Conservation (phyloP, 1,140 invertebrate species). For the Adelges cooleyi region DNA sequence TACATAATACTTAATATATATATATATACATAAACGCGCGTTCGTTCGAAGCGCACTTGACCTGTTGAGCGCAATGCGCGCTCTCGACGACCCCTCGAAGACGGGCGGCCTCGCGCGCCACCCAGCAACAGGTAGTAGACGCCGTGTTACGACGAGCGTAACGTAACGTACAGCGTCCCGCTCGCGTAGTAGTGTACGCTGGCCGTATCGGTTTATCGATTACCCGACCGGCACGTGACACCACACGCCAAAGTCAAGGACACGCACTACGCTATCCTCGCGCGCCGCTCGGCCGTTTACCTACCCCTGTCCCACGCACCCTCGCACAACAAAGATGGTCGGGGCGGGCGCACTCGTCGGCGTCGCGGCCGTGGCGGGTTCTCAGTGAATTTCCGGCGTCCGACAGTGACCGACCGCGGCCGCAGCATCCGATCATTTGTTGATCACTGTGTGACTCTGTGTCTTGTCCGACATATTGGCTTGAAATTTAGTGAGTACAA, state of each 20-base stretch:
- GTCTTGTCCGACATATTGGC: no score
- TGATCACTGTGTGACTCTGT: no score
- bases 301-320: no score
- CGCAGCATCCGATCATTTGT: no score
- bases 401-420: no score
- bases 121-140: not conserved
- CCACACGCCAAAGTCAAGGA: constrained; percentile 16
- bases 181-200: not conserved
- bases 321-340: not conserved
- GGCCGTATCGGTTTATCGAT: constrained; percentile 10
- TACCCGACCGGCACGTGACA: not conserved
- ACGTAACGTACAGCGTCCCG: no score
- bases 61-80: constrained; percentile 9
- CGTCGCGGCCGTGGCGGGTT: not conserved
- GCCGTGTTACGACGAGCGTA: not conserved
- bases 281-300: no score
- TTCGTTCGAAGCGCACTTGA: not conserved
- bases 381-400: not conserved
- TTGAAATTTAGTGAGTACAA: no score
- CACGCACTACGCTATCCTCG: not conserved
- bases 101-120: not conserved
- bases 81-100: not conserved
- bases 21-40: no score
- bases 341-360: not conserved
- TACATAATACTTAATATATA: no score